These are phyloP conservation scores for Ladona fulva DNA, from an alignment of 1,140 invertebrate genomes.

Conservation along the genomic window DNA sequence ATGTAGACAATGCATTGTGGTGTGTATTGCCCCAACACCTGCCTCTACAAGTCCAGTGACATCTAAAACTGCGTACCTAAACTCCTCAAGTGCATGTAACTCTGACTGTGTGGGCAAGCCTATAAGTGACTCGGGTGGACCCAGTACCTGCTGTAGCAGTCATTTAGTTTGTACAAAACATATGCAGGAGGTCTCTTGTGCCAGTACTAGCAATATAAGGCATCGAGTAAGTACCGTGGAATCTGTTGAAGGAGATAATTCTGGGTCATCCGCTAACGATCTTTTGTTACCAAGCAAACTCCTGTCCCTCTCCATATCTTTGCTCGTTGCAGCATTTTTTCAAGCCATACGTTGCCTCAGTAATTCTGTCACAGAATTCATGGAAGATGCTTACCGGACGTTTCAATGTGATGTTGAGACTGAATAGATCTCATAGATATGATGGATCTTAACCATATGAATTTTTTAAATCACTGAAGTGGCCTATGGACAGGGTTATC, in stretches of 20 bases:
- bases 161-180: background rate
- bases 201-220: background rate
- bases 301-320: conserved; percentile 37
- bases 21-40: background rate
- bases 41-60: background rate
- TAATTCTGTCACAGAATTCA: conserved; percentile 30
- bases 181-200: background rate
- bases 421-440: background rate
- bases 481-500: background rate
- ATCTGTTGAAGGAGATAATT: background rate
- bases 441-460: background rate
- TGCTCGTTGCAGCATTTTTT: conserved; percentile 37
- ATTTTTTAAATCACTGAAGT: background rate
- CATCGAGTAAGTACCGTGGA: background rate
- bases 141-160: background rate
- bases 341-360: conserved; percentile 37
- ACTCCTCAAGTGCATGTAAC: background rate
- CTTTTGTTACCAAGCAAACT: conserved; percentile 36
- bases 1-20: background rate
- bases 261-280: conserved; percentile 13
- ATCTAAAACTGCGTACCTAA: background rate
- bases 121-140: background rate
- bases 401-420: conserved; percentile 13
- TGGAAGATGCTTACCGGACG: conserved; percentile 34
- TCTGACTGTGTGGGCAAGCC: background rate